Evolutionary conservation across 2,888 invertebrate species (phyloP), one percentile per base, ranked within the genome.

Genomic region (Eutolmus rufibarbis): DNA sequence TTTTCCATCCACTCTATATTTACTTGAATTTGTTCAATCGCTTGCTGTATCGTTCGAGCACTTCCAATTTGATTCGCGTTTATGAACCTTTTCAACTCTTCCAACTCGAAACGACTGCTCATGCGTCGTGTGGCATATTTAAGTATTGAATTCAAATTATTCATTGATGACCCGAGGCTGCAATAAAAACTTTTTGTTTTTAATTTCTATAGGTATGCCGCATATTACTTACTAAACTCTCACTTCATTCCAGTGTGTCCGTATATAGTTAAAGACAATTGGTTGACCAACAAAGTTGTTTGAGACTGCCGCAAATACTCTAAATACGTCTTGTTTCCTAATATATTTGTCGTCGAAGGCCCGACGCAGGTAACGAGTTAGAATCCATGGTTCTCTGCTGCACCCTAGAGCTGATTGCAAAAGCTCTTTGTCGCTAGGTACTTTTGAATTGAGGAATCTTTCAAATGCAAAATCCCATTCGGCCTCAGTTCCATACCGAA

Each of bases 381-480:
- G 93, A 74, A 98, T 93, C 95, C 98, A 98, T 0, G 96, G 95
- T 89, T 97, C 96, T 87, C 95, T 93, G 0, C 97, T 96, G 90
- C 98, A 98, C 0, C 97, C 97, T 16, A 98, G 93, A 0, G 97
- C 96, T 7, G 94, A 94, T 16, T 98, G 93, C 9, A 98, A 93
- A 9, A 96, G 93, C 89, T 96, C 96, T 90, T 97, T 95, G 91
- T 98, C 98, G 0, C 96, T 95, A 0, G 97, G 97, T 0, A 97
- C 95, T 89, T 96, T 96, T 1, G 97, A 95, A 4, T 94, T 94
- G 56, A 94, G 91, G 91, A 97, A 98, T 43, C 96, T 94, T 78
- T 96, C 94, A 95, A 97, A 97, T 0, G 96, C 96, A 91, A 98
- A 98, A 89, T 96, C 95, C 98, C 98, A 98, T 91, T 98, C 97